Percentiles rank a stretch among this genome's conserved stretches.
phyloP scores from a whole-genome alignment of 2,113 vertebrate species.

The Pseudopipra pipra region DNA sequence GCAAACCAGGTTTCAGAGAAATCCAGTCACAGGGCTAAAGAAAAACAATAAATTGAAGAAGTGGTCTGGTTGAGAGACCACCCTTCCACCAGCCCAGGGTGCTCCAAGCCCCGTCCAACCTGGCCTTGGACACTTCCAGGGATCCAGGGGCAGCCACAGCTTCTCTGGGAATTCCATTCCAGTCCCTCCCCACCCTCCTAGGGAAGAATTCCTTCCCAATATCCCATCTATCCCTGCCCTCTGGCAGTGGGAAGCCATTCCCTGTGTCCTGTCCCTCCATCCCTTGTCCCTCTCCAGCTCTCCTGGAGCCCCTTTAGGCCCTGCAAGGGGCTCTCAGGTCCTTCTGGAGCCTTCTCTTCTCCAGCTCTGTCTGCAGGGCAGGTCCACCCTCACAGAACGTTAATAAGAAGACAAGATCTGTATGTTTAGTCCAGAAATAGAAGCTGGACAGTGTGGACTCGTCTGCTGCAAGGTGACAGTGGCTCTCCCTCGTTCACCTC shows the following conservation, averaged over 20 bases:
- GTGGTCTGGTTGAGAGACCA: not conserved
- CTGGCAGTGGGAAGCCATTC: not conserved
- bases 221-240: not conserved
- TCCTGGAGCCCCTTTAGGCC: not conserved
- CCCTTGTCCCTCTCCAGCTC: not conserved
- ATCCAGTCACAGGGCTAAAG: not conserved
- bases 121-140: not conserved
- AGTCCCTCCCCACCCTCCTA: fast-evolving
- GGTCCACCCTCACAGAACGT: not conserved
- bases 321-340: not conserved
- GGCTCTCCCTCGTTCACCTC: constrained; percentile 48
- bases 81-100: not conserved
- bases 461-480: not conserved
- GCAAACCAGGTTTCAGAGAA: not conserved
- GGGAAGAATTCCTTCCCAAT: not conserved
- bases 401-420: not conserved
- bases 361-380: not conserved
- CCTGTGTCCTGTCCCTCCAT: not conserved
- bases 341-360: not conserved
- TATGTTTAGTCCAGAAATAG: not conserved
- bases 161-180: no score
- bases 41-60: not conserved
- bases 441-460: not conserved
- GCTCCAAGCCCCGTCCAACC: not conserved
- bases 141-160: not conserved